Conservation (phyloP, 2,113 vertebrate species). For the Seriola quinqueradiata region DNA sequence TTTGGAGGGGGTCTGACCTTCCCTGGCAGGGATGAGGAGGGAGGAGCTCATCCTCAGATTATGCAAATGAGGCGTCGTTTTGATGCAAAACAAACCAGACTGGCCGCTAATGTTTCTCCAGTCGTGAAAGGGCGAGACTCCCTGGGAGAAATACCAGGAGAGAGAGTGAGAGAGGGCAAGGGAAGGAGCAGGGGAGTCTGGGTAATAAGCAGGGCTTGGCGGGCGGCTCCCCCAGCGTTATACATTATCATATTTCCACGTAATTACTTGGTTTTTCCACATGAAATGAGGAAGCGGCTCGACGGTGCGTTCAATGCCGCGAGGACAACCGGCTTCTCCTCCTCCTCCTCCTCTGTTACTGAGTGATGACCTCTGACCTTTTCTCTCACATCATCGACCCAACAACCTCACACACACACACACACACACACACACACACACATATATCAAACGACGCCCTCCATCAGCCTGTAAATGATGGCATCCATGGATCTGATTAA, state of each 20-base stretch:
- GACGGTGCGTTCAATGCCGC: constrained; percentile 90
- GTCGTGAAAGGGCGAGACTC: constrained; percentile 96
- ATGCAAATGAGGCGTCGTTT: constrained; percentile 91
- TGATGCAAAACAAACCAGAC: constrained; percentile 92
- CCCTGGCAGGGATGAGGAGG: constrained; percentile 51
- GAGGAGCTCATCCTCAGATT: constrained; percentile 91
- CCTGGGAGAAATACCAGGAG: constrained; percentile 97
- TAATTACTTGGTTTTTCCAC: constrained; percentile 99
- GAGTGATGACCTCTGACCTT: constrained; percentile 48
- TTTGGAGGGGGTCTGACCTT: constrained; percentile 27
- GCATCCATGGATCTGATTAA: constrained; percentile 31
- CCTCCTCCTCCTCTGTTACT: constrained; percentile 19
- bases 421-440: constrained; percentile 3
- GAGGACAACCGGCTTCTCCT: constrained; percentile 78
- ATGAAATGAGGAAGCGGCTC: constrained; percentile 97
- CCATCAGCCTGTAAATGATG: not conserved
- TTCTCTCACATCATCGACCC: constrained; percentile 3
- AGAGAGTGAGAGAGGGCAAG: constrained; percentile 47
- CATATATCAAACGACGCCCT: not conserved
- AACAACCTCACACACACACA: not conserved
- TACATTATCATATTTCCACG: constrained; percentile 99
- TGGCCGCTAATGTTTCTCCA: constrained; percentile 93
- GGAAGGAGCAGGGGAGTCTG: constrained; percentile 40
- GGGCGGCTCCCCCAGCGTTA: constrained; percentile 88
- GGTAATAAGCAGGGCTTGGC: constrained; percentile 41